Conservation (phyloP, 2,888 invertebrate species). For the Andrena marginata region DNA sequence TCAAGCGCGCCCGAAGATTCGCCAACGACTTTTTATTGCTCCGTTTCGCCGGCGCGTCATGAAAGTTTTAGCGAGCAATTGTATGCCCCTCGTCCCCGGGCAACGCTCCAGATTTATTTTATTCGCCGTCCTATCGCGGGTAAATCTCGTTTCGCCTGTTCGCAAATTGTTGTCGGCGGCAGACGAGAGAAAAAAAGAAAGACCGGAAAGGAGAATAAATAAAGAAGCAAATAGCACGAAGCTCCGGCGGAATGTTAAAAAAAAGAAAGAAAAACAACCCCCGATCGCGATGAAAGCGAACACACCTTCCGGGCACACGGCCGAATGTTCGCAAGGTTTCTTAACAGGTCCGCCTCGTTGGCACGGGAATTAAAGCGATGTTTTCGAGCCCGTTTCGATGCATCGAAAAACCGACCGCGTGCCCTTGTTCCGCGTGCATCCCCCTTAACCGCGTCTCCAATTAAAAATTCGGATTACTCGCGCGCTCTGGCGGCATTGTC, state of each 20-base stretch:
- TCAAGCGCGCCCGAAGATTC: neutral
- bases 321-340: constrained; percentile 25
- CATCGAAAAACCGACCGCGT: constrained; percentile 27
- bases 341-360: constrained; percentile 28
- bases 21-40: neutral
- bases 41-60: neutral
- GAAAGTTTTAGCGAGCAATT: neutral
- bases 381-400: constrained; percentile 8
- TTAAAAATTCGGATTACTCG: constrained; percentile 41
- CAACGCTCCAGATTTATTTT: constrained; percentile 12
- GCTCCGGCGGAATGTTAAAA: constrained; percentile 9
- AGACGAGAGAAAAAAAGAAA: neutral
- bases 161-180: constrained; percentile 3
- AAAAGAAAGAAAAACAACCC: no score
- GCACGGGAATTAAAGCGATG: constrained; percentile 33
- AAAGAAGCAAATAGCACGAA: neutral
- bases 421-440: constrained; percentile 32
- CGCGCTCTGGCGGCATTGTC: neutral
- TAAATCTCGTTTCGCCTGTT: constrained; percentile 8
- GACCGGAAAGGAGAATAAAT: no score
- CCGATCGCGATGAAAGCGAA: constrained; percentile 11
- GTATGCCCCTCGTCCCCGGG: neutral
- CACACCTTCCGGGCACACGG: constrained; percentile 2
- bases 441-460: constrained; percentile 26
- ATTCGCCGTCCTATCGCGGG: constrained; percentile 1